Evolutionary conservation across 2,797 vertebrate genomes (phyloP).

Genomic region (Sparus aurata): DNA sequence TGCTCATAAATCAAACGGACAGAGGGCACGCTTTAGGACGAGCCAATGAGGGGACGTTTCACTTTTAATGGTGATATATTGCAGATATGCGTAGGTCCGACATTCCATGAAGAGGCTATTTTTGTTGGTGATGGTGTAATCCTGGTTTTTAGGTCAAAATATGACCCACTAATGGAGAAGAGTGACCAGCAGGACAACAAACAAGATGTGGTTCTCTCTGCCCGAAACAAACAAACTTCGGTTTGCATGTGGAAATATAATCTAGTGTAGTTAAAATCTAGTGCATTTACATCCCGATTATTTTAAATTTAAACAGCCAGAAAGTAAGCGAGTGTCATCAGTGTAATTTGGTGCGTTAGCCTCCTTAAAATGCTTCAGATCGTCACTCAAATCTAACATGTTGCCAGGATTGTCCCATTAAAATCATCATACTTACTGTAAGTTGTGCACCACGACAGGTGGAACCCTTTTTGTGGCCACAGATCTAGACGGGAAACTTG

Average conservation of each 20-base stretch:
- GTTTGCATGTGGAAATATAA: not conserved
- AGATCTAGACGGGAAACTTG: not conserved
- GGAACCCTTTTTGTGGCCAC: not conserved
- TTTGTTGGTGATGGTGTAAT: conserved; percentile 4
- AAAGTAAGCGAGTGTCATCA: not conserved
- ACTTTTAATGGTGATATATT: conserved; percentile 31
- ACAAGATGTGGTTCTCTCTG: conserved; percentile 9
- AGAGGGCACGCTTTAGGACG: conserved; percentile 4
- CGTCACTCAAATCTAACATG: not conserved
- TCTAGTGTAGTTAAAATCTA: not conserved
- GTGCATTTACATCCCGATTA: not conserved
- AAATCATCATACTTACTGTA: not conserved
- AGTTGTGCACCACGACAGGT: not conserved
- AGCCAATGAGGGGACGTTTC: conserved; percentile 25
- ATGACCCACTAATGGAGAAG: conserved; percentile 5
- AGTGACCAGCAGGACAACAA: not conserved
- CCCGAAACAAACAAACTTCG: not conserved
- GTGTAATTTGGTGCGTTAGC: not conserved
- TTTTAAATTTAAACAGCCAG: not conserved
- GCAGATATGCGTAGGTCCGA: not conserved
- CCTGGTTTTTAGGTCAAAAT: not conserved
- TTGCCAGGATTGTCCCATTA: not conserved
- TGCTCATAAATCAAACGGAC: conserved; percentile 54
- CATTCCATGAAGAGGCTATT: conserved; percentile 29
- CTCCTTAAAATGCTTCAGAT: not conserved